Evolutionary conservation across 2,888 invertebrate species (phyloP), one percentile per base, ranked within the genome.

Genomic region (Cataglyphis cursor): DNA sequence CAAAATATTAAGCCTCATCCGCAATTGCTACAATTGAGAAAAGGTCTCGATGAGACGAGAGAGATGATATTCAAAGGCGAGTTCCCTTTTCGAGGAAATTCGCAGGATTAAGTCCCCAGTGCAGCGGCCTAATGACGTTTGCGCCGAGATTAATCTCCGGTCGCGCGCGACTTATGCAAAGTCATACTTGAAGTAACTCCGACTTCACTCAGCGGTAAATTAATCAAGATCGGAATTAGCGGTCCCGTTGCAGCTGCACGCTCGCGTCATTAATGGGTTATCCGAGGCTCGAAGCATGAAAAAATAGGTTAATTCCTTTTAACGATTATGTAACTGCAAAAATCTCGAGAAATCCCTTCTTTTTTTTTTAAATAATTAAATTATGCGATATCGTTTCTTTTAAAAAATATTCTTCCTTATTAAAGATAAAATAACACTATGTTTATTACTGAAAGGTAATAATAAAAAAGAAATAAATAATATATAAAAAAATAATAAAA

Each of bases 221-320:
- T 80, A 80, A 80, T 80, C 70, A 80, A 80, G 78, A 80, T 80
- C 44, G 59, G 59, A 80, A 80, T 80, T 70, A 78, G 70, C 59
- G 70, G 21, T 48, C 78, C 59, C 70, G 44, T 41, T 78, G 54
- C 31, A 70, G 35, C 51, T 51, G 18, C 59, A 41, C 31, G 38
- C 38, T 66, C 38, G 70, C 70, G 70, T 80, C 59, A 80, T 70
- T 80, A 80, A 59, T 28, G 57, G 21, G 70, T 61, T 61, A 44
- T 35, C 35, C 18, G 18, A 59, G 21, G 31, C 59, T 44, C 12
- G 41, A 41, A 18, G 35, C 12, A 10, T n/a, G 18, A 78, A 78
- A 73, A 70, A 78, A 70, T 31, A 41, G 1, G 15, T 6, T 35
- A 59, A 70, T 44, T 35, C 66, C n/a, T 38, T 15, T 24, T 35